A percentile compares a stretch with the other conserved stretches of the same genome.
Evolutionary conservation across 2,888 invertebrate genomes (phyloP).

Genomic region (Eretmocerus hayati): DNA sequence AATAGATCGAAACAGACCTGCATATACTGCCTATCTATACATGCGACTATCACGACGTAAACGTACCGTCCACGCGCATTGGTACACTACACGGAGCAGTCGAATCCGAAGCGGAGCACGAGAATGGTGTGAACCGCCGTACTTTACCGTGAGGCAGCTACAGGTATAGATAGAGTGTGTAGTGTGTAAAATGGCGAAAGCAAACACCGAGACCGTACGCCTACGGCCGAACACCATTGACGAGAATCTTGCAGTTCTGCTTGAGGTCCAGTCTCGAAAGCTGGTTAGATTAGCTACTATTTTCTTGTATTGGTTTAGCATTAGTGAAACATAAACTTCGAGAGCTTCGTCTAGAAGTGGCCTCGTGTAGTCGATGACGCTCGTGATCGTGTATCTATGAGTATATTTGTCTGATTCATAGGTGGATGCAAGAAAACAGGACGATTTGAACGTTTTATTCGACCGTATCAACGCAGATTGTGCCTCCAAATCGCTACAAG

Average conservation of each 20-base stretch:
- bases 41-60: too few species aligned
- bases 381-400: neutral
- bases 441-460: constrained; percentile 32
- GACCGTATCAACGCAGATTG: constrained; percentile 30
- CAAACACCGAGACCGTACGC: constrained; percentile 10
- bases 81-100: too few species aligned
- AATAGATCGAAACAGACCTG: too few species aligned
- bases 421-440: constrained; percentile 27
- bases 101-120: neutral
- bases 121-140: neutral
- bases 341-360: too few species aligned
- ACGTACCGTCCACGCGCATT: too few species aligned
- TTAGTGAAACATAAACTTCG: too few species aligned
- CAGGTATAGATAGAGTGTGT: too few species aligned
- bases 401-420: constrained; percentile 15
- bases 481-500: constrained; percentile 11
- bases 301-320: too few species aligned
- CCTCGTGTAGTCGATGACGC: too few species aligned
- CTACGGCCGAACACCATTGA: constrained; percentile 13
- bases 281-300: constrained; percentile 10
- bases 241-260: constrained; percentile 11
- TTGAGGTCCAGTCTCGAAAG: constrained; percentile 7
- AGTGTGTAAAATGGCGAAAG: constrained; percentile 15
- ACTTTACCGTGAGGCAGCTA: too few species aligned
- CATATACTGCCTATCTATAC: too few species aligned